Evolutionary conservation across 2,113 vertebrate genomes (phyloP).

Genomic region (Promerops cafer): DNA sequence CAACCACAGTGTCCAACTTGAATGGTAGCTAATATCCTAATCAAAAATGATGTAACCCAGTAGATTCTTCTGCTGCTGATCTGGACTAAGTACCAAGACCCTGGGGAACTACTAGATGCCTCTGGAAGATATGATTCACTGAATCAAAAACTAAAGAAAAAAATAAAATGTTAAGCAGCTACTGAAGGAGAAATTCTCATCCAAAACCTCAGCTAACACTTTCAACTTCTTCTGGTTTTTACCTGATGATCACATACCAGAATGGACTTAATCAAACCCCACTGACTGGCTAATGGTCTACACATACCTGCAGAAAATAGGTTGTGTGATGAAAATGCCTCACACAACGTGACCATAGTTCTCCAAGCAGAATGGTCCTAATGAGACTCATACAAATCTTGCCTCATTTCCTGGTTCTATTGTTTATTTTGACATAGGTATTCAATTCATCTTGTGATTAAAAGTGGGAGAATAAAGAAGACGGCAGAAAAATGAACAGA

Average conservation of each 20-base stretch:
- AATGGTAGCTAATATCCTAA: neutral
- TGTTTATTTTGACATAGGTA: neutral
- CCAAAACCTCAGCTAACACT: neutral
- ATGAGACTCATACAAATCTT: neutral
- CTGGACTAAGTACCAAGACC: neutral
- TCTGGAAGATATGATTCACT: neutral
- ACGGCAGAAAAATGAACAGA: neutral
- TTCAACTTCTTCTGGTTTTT: neutral
- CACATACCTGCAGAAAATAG: neutral
- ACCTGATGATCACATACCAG: neutral
- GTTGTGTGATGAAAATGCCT: neutral
- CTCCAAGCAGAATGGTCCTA: neutral
- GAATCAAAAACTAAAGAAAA: neutral
- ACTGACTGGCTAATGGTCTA: neutral
- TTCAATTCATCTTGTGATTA: neutral
- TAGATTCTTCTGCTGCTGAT: neutral
- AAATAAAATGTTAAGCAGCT: neutral
- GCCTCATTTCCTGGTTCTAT: neutral
- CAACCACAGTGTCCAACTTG: neutral
- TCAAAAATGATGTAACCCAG: neutral
- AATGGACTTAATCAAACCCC: neutral
- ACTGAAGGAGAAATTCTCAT: neutral
- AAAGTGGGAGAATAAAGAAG: neutral
- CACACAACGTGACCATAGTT: fast-evolving
- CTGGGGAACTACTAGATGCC: neutral